phyloP scores from a whole-genome alignment of 2,797 vertebrate species.

The Gouania willdenowi region DNA sequence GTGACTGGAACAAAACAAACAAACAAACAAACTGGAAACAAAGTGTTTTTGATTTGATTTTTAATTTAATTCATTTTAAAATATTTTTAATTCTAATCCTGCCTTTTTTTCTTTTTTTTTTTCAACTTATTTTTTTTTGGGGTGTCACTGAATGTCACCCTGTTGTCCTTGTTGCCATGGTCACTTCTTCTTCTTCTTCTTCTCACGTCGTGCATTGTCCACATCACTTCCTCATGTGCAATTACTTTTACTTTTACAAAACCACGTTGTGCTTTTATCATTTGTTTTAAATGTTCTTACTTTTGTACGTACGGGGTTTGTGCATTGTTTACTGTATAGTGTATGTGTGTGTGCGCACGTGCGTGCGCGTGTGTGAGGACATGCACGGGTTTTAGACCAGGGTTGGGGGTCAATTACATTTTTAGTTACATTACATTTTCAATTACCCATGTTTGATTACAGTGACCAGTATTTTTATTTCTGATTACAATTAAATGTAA shows the following conservation, averaged over 20 bases:
- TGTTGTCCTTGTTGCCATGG: constrained; percentile 47
- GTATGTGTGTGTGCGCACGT: constrained; percentile 13
- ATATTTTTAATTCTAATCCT: constrained; percentile 60
- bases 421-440: too few relatives aligned
- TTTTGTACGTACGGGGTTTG: constrained; percentile 53
- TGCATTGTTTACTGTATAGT: constrained; percentile 64
- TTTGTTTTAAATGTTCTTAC: constrained; percentile 55
- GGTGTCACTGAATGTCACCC: constrained; percentile 74
- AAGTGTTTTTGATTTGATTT: constrained; percentile 55
- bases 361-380: neutral
- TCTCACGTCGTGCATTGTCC: constrained; percentile 41
- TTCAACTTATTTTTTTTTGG: constrained; percentile 39
- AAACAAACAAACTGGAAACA: constrained; percentile 41
- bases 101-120: constrained; percentile 41
- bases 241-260: constrained; percentile 76
- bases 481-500: too few relatives aligned
- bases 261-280: constrained; percentile 84
- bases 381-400: too few relatives aligned
- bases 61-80: constrained; percentile 65
- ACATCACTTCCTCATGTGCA: constrained; percentile 57
- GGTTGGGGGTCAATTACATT: too few relatives aligned
- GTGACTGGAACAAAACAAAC: constrained; percentile 16
- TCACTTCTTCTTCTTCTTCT: constrained; percentile 8
- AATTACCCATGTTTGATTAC: too few relatives aligned
- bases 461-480: too few relatives aligned